Evolutionary conservation across 1,140 invertebrate genomes (phyloP), one percentile per base, ranked within the genome.

Genomic region (Pectinophora gossypiella): DNA sequence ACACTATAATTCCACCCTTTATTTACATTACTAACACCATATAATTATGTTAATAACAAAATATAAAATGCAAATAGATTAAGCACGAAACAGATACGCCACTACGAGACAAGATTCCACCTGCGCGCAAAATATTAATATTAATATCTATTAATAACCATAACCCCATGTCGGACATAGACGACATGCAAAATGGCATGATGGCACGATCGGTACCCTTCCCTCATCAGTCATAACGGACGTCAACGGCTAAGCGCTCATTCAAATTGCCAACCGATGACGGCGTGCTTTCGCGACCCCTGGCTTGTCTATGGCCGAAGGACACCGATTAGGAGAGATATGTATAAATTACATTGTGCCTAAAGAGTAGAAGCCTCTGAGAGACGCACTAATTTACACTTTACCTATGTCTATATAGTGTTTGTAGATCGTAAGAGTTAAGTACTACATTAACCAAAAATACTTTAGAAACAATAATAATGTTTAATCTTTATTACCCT

Each of bases 221-320:
- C 67, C 75, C 72, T 80, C 83, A 86, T 86, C 83, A 86, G 80
- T 86, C 83, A 86, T 86, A 66, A n/a, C 61, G 66, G 69, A 64
- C 72, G 77, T 79, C 77, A 80, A 53, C 74, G 72, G 76, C 82
- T 84, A 84, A 84, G 80, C 80, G 80, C 78, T 68, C 82, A 86
- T 86, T 86, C 83, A 86, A 86, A 86, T 86, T 86, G 74, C 80
- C 69, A 68, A 66, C 53, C 68, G 71, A 84, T 86, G 83, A 86
- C 83, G 78, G 58, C 73, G 79, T 81, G 76, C 77, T 84, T 84
- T 84, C 72, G 62, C 74, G 69, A 76, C 78, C 82, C 80, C 69
- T 68, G 70, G 51, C 69, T 76, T 74, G 61, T 68, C 73, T 79
- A 67, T 73, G 79, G 68, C 61, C 68, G 67, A 64, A 38, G 20